Evolutionary conservation across 2,888 invertebrate species (phyloP).

Genomic region (Drosophila hamatofila): DNA sequence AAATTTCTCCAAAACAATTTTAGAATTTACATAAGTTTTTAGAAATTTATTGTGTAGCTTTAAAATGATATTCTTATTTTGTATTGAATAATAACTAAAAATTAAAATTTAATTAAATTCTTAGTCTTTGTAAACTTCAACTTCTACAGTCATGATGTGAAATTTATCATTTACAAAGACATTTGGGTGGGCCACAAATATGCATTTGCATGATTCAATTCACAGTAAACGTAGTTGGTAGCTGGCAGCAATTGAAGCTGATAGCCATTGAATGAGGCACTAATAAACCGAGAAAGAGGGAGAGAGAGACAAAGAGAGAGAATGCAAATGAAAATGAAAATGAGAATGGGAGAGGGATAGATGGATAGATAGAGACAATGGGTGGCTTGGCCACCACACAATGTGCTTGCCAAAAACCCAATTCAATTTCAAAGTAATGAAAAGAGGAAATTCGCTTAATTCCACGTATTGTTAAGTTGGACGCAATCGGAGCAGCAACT

Average conservation of each 20-base stretch:
- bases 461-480: conserved; percentile 67
- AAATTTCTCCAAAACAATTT: no score
- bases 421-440: conserved; percentile 77
- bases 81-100: background rate
- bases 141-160: no score
- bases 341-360: background rate
- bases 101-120: background rate
- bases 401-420: conserved; percentile 55
- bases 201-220: conserved; percentile 38
- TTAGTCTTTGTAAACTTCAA: background rate
- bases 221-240: background rate
- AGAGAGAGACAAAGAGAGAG: background rate
- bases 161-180: background rate
- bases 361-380: background rate
- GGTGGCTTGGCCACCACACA: conserved; percentile 10
- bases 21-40: no score
- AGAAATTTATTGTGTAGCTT: no score
- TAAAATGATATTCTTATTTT: no score
- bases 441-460: conserved; percentile 75
- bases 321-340: no score
- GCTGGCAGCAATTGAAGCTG: conserved; percentile 3
- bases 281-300: conserved; percentile 25
- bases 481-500: conserved; percentile 55
- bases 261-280: conserved; percentile 18
- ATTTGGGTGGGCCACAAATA: conserved; percentile 14